phyloP scores from a whole-genome alignment of 1,140 invertebrate genomes.

The Calycopis cecrops region DNA sequence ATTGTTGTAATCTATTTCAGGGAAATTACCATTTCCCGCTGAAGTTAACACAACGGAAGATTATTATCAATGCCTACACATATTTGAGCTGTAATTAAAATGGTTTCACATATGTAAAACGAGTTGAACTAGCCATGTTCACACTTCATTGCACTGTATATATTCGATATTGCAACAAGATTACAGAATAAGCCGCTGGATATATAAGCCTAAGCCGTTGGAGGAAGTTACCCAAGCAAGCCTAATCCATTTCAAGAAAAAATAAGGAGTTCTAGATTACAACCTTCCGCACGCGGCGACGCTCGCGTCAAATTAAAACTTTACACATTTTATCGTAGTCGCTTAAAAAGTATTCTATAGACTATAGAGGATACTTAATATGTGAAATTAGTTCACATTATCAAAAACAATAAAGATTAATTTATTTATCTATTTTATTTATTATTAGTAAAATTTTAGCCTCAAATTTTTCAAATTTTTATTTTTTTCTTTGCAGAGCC shows the following conservation, averaged over 20 bases:
- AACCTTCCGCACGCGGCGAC: too few relatives aligned
- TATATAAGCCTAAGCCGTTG: slow-evolving; percentile 30
- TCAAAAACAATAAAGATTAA: too few relatives aligned
- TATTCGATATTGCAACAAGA: slow-evolving; percentile 41
- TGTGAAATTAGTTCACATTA: too few relatives aligned
- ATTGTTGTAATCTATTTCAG: neutral
- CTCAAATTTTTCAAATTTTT: too few relatives aligned
- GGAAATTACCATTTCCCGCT: slow-evolving; percentile 1
- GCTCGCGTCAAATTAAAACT: too few relatives aligned
- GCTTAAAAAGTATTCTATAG: too few relatives aligned
- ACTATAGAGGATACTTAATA: too few relatives aligned
- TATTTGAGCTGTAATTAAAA: slow-evolving; percentile 18
- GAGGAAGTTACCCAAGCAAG: slow-evolving; percentile 41
- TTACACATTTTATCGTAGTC: too few relatives aligned
- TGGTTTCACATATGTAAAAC: slow-evolving; percentile 34
- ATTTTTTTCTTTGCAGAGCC: too few relatives aligned
- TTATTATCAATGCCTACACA: neutral
- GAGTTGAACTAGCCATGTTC: slow-evolving; percentile 36
- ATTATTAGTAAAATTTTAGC: too few relatives aligned
- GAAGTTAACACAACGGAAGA: neutral
- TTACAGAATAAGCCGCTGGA: slow-evolving; percentile 40
- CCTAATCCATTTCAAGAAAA: slow-evolving; percentile 11
- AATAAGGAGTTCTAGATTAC: neutral
- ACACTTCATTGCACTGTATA: slow-evolving; percentile 42
- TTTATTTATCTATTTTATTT: too few relatives aligned